phyloP scores from a whole-genome alignment of 23 tunicate genomes.

The Botrylloides violaceus region DNA sequence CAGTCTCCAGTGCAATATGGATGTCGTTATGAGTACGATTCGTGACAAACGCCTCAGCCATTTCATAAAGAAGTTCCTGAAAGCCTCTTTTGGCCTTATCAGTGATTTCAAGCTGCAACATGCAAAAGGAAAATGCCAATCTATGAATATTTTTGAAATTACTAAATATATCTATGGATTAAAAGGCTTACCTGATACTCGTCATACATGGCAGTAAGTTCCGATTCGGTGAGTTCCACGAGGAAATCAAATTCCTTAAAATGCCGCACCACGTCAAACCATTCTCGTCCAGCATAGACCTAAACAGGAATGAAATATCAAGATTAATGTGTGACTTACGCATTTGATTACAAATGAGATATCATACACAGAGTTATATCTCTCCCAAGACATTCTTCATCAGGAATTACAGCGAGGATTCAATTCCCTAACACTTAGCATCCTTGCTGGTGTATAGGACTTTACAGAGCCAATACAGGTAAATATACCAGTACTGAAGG shows the following conservation, averaged over 20 bases:
- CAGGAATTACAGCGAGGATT: too few relatives aligned
- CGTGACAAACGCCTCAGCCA: constrained; percentile 56
- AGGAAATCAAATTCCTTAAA: constrained; percentile 53
- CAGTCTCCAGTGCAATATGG: constrained; percentile 58
- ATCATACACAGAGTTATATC: too few relatives aligned
- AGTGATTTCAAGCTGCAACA: constrained; percentile 59
- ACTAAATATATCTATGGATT: too few relatives aligned
- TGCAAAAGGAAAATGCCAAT: background rate
- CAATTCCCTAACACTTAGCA: too few relatives aligned
- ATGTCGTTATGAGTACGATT: constrained; percentile 43
- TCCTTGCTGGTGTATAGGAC: too few relatives aligned
- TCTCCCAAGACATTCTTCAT: too few relatives aligned
- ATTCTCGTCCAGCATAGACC: constrained; percentile 90
- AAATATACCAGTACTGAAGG: too few relatives aligned
- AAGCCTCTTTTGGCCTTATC: constrained; percentile 72
- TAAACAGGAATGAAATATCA: too few relatives aligned
- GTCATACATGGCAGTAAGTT: constrained; percentile 59
- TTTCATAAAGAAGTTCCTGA: constrained; percentile 76
- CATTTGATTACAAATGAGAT: too few relatives aligned
- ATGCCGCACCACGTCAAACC: constrained; percentile 64
- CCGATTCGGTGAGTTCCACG: constrained; percentile 50
- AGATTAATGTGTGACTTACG: too few relatives aligned
- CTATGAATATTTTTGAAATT: background rate
- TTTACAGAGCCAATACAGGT: too few relatives aligned
- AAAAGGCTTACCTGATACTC: constrained; percentile 91